Evolutionary conservation across 2,888 invertebrate species (phyloP).

Genomic region (Metallyticus violacea): DNA sequence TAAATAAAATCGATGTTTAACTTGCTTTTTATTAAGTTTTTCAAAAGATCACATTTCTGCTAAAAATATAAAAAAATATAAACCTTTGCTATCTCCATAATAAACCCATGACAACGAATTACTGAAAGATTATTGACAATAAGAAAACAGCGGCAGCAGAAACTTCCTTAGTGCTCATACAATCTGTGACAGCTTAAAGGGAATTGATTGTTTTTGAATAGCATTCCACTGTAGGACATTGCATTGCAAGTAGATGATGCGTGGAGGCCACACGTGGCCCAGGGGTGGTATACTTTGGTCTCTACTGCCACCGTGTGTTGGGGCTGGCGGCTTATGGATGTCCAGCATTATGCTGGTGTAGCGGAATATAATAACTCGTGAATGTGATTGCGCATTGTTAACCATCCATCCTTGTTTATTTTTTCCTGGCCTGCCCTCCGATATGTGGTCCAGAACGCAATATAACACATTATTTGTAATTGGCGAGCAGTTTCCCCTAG

Average conservation of each 20-base stretch:
- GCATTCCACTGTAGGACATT: too few relatives aligned
- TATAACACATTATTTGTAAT: constrained; percentile 17
- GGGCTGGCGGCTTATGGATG: too few relatives aligned
- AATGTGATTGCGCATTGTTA: background rate
- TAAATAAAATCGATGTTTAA: too few relatives aligned
- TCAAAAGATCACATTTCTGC: too few relatives aligned
- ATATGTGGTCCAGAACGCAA: background rate
- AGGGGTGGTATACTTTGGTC: background rate
- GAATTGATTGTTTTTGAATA: background rate
- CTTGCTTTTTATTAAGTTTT: too few relatives aligned
- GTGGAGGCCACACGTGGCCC: background rate
- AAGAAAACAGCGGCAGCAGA: too few relatives aligned
- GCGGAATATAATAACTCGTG: background rate
- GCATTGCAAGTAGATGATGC: background rate
- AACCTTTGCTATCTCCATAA: too few relatives aligned
- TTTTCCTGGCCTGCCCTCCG: background rate
- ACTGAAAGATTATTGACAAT: too few relatives aligned
- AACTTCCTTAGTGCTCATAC: too few relatives aligned
- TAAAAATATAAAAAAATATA: too few relatives aligned
- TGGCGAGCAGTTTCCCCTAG: background rate
- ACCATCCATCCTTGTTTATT: background rate
- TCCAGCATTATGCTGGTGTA: background rate
- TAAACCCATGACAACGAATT: too few relatives aligned
- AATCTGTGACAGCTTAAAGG: too few relatives aligned
- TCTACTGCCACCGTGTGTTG: background rate